phyloP scores from a whole-genome alignment of 2,113 vertebrate genomes.

The Peucedramus taeniatus region DNA sequence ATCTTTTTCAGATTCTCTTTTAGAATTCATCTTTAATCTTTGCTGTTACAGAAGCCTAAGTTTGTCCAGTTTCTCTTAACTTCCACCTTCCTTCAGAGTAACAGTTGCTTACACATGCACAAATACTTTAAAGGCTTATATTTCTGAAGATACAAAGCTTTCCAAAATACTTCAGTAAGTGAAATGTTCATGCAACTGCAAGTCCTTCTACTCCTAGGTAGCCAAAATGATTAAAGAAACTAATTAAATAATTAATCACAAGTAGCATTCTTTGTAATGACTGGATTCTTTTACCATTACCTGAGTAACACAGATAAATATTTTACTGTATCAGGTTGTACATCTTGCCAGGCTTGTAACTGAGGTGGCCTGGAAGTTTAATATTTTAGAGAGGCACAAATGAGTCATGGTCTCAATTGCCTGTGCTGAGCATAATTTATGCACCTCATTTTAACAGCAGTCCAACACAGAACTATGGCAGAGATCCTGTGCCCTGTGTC shows the following conservation, averaged over 20 bases:
- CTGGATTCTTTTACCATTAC: neutral
- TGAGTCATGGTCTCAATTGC: constrained; percentile 24
- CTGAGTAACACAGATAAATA: neutral
- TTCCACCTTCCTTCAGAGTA: neutral
- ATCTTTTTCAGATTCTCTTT: neutral
- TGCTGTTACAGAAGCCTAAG: neutral
- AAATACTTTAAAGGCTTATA: neutral
- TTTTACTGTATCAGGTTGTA: neutral
- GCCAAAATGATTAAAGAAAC: neutral
- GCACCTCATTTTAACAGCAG: neutral
- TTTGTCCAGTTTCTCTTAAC: neutral
- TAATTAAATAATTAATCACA: neutral
- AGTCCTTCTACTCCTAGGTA: neutral
- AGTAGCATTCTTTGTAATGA: neutral
- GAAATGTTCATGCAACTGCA: neutral
- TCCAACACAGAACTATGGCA: neutral
- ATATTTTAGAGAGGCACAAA: constrained; percentile 58
- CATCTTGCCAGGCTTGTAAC: constrained; percentile 31
- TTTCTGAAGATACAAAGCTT: neutral
- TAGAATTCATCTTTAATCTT: neutral
- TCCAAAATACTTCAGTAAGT: neutral
- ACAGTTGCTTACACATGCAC: neutral
- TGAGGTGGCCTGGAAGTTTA: constrained; percentile 39
- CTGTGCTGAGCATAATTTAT: constrained; percentile 35
- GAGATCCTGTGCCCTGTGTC: neutral